A percentile compares a stretch with the other conserved stretches of the same genome.
Evolutionary conservation across 2,888 invertebrate species (phyloP).

Genomic region (Pseudococcus viburni): DNA sequence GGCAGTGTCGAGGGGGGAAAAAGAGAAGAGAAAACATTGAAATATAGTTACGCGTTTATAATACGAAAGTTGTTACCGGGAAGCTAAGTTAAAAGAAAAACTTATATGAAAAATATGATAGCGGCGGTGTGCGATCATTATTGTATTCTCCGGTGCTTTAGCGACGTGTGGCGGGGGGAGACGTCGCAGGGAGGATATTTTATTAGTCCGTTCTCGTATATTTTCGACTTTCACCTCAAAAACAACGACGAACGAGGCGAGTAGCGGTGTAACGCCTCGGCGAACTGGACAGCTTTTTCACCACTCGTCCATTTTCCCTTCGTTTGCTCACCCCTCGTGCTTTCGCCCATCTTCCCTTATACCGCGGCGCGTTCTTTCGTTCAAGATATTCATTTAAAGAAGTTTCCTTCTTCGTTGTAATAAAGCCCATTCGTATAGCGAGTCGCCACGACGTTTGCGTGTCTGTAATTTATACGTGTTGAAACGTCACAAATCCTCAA

Average conservation of each 20-base stretch:
- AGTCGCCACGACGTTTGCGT: conserved; percentile 64
- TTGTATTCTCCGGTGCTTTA: conserved; percentile 62
- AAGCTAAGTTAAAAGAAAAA: conserved; percentile 59
- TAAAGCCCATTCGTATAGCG: conserved; percentile 63
- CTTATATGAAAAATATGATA: conserved; percentile 64
- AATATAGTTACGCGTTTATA: conserved; percentile 65
- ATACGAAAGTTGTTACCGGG: conserved; percentile 66
- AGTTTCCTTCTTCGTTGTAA: conserved; percentile 50
- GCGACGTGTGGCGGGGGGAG: conserved; percentile 28
- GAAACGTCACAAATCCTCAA: conserved; percentile 64
- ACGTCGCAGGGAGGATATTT: conserved; percentile 46
- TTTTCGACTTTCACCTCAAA: conserved; percentile 63
- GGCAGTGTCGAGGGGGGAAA: background rate
- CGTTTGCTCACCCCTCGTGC: background rate
- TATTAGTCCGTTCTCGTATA: conserved; percentile 65
- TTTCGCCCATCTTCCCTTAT: background rate
- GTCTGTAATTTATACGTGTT: conserved; percentile 63
- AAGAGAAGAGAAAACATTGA: conserved; percentile 19
- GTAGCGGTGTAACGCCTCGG: conserved; percentile 55
- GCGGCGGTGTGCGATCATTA: conserved; percentile 65
- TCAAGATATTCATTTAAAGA: conserved; percentile 63
- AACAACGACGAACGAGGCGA: conserved; percentile 11
- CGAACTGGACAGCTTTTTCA: conserved; percentile 61
- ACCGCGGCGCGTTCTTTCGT: background rate
- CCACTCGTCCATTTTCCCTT: background rate